Conservation (phyloP, 2,797 vertebrate genomes). For the Dermochelys coriacea region DNA sequence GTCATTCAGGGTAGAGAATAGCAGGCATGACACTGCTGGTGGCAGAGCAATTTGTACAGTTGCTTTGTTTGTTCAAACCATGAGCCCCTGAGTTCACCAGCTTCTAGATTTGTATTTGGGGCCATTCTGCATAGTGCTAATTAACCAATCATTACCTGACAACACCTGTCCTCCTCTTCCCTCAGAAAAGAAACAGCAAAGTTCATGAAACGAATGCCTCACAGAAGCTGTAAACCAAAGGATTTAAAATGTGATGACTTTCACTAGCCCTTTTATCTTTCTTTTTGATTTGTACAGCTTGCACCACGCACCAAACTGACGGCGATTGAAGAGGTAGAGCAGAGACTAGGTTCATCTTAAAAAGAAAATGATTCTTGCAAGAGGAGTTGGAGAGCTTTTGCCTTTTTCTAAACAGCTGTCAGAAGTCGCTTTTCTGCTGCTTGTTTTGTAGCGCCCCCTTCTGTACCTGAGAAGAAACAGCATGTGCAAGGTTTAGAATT, state of each 20-base stretch:
- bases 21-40: background rate
- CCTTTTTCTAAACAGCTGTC: background rate
- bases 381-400: background rate
- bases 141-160: background rate
- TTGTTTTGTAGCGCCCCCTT: slow-evolving; percentile 62
- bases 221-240: background rate
- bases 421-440: background rate
- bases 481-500: accelerated
- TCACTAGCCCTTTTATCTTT: background rate
- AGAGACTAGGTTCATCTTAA: accelerated
- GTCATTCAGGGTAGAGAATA: background rate
- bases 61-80: background rate
- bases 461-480: slow-evolving; percentile 11
- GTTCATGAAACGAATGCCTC: background rate
- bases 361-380: background rate
- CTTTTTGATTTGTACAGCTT: background rate
- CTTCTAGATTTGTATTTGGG: background rate
- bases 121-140: accelerated
- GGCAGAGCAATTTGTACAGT: background rate
- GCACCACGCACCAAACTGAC: accelerated
- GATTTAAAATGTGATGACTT: background rate
- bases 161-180: accelerated
- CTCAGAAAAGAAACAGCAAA: background rate
- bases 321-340: background rate
- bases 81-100: background rate